phyloP scores from a whole-genome alignment of 1,140 invertebrate species.

The Hylaeus anthracinus region DNA sequence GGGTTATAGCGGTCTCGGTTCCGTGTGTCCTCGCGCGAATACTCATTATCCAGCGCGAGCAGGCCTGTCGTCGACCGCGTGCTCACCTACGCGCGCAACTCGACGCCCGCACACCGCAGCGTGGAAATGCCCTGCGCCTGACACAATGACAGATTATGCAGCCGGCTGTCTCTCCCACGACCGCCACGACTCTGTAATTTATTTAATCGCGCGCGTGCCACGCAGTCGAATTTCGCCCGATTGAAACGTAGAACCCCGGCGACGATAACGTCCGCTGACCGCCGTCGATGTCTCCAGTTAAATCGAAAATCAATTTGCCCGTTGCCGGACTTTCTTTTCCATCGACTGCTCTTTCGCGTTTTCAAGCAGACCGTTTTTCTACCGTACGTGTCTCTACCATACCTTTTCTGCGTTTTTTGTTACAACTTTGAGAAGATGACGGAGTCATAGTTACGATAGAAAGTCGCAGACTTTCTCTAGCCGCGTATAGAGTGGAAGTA shows the following conservation, averaged over 20 bases:
- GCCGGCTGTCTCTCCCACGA: conserved; percentile 43
- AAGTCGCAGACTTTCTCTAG: too few relatives aligned
- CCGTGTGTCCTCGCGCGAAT: conserved; percentile 29
- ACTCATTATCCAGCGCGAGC: conserved; percentile 37
- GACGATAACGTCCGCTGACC: neutral
- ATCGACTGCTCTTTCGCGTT: too few relatives aligned
- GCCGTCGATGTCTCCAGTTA: neutral
- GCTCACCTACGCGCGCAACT: conserved; percentile 21
- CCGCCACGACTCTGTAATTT: conserved; percentile 41
- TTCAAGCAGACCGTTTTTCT: too few relatives aligned
- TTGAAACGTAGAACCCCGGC: neutral
- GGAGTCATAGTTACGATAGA: too few relatives aligned
- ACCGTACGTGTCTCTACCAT: too few relatives aligned
- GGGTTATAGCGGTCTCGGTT: conserved; percentile 28
- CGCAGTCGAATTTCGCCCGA: conserved; percentile 21
- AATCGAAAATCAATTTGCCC: neutral
- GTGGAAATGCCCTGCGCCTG: conserved; percentile 37
- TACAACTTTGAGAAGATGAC: too few relatives aligned
- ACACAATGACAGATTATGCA: conserved; percentile 50
- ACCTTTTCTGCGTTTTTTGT: too few relatives aligned
- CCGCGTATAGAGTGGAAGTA: too few relatives aligned
- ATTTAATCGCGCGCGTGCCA: conserved; percentile 35
- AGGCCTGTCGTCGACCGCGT: conserved; percentile 31
- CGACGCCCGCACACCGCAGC: conserved; percentile 17
- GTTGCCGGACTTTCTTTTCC: too few relatives aligned